A percentile compares a stretch with the other conserved stretches of the same genome.
Evolutionary conservation across 1,140 invertebrate species (phyloP).

Genomic region (Ooceraea biroi): DNA sequence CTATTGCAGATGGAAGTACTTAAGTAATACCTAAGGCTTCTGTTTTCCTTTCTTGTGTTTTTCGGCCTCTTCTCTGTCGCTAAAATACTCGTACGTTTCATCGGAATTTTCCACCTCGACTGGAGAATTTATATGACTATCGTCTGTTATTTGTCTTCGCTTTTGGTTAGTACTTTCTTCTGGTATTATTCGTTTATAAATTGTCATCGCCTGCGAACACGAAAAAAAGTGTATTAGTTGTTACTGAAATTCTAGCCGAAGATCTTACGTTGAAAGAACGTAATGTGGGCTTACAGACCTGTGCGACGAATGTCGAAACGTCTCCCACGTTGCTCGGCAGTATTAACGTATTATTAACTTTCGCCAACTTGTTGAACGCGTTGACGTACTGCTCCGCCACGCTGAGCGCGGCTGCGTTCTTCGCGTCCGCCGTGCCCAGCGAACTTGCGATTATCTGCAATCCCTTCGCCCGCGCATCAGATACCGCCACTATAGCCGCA

Average conservation of each 20-base stretch:
- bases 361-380: constrained; percentile 97
- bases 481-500: constrained; percentile 93
- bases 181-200: constrained; percentile 89
- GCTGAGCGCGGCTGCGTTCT: constrained; percentile 95
- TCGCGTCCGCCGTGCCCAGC: constrained; percentile 89
- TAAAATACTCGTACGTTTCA: constrained; percentile 86
- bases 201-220: constrained; percentile 89
- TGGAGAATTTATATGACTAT: neutral
- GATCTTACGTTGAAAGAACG: constrained; percentile 33
- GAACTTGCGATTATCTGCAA: constrained; percentile 91
- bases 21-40: constrained; percentile 70
- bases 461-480: constrained; percentile 93
- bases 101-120: constrained; percentile 32
- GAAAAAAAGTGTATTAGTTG: constrained; percentile 38
- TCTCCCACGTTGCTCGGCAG: constrained; percentile 96
- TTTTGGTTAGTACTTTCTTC: neutral
- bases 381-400: constrained; percentile 98
- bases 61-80: constrained; percentile 87
- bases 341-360: constrained; percentile 97
- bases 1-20: constrained; percentile 62
- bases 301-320: constrained; percentile 93
- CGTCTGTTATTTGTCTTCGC: constrained; percentile 51
- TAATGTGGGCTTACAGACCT: constrained; percentile 87
- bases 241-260: constrained; percentile 29
- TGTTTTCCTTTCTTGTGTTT: constrained; percentile 74